Evolutionary conservation across 2,888 invertebrate species (phyloP), one percentile per base, ranked within the genome.

Genomic region (Drepanosiphum platanoidis): DNA sequence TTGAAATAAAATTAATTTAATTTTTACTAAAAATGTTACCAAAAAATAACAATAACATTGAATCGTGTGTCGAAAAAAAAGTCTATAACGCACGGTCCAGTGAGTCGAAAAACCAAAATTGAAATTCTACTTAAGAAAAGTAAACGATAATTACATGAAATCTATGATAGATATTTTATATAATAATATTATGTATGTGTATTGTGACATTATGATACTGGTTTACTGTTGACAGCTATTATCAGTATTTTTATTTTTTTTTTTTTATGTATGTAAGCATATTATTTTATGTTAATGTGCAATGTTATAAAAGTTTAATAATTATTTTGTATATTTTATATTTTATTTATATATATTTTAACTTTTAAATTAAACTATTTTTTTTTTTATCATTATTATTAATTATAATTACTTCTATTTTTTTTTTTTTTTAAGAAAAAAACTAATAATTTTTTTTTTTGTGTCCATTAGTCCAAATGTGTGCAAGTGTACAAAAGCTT

Each of bases 281-380:
- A 84, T 84, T 84, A 84, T 84, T 77, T 68, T 84, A 75, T 84
- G 68, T 84, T 84, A 84, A 84, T 84, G 84, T 84, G 84, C 84
- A 84, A 84, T 84, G 84, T 84, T 84, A 84, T 84, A 84, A 84
- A 84, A 68, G 84, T 84, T 84, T 84, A 84, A 84, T 84, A 84
- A 84, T 84, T 84, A 84, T 84, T 84, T 84, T 84, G 84, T 84
- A 84, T 84, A 84, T 84, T 84, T 84, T 84, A 84, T 84, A 84
- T 84, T 84, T 84, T 84, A 84, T 84, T 84, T 84, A 84, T 84
- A 84, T 32, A 84, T 84, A 84, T 84, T 84, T 84, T 46, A 74
- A 71, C 39, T 74, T 74, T 74, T 77, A 84, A 84, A 77, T 84
- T 84, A n/a, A 66, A 68, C 42, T 64, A 64, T 83, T 74, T 27